These are phyloP conservation scores for Meiosimyza decipiens DNA, from an alignment of 2,888 invertebrate species.

Conservation along the genomic window DNA sequence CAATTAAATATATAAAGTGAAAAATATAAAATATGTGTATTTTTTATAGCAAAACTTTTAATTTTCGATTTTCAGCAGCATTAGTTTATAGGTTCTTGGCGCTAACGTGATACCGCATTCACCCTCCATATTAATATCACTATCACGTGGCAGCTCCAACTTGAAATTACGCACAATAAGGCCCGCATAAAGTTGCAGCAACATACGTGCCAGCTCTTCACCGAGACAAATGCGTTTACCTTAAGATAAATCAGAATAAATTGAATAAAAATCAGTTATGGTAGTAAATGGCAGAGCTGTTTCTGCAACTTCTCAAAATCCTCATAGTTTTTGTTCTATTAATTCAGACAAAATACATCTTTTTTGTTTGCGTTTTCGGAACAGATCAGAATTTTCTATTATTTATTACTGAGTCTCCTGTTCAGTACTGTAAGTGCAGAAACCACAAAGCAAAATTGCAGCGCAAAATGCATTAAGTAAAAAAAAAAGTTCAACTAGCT, in stretches of 20 bases:
- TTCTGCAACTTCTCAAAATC: not conserved
- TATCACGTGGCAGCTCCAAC: slow-evolving; percentile 62
- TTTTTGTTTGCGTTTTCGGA: too few species aligned
- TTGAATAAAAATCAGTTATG: not conserved
- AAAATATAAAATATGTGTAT: slow-evolving; percentile 2
- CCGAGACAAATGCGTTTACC: slow-evolving; percentile 89
- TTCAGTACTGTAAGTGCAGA: too few species aligned
- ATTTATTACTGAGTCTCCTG: too few species aligned
- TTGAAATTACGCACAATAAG: slow-evolving; percentile 73
- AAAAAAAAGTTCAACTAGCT: too few species aligned
- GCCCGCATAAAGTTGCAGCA: slow-evolving; percentile 73
- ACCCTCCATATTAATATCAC: slow-evolving; percentile 73
- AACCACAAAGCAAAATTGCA: too few species aligned
- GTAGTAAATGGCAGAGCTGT: not conserved
- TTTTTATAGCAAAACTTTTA: not conserved
- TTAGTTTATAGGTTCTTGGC: slow-evolving; percentile 72
- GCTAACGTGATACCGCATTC: slow-evolving; percentile 80
- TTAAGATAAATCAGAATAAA: slow-evolving; percentile 58
- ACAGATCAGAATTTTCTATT: too few species aligned
- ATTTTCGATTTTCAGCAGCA: slow-evolving; percentile 22
- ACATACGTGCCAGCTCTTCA: slow-evolving; percentile 83
- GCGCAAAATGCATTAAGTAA: too few species aligned
- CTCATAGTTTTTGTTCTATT: too few species aligned
- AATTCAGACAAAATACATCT: too few species aligned
- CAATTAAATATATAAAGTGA: slow-evolving; percentile 14